phyloP scores from a whole-genome alignment of 2,888 invertebrate genomes.

The Glaucopsyche alexis region DNA sequence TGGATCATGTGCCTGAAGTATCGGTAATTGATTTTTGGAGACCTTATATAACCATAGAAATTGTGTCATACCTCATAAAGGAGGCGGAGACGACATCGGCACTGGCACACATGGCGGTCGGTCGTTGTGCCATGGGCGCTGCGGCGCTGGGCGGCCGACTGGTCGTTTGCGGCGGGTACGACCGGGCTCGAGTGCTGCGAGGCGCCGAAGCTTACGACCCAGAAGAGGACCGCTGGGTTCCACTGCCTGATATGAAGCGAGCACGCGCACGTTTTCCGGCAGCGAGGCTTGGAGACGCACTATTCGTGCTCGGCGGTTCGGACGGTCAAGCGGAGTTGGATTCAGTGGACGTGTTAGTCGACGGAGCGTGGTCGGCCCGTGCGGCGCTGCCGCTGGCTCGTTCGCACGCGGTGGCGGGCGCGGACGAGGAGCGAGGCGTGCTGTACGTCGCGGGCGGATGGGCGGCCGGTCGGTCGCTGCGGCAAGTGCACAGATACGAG shows the following conservation, averaged over 20 bases:
- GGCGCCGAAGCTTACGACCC: constrained; percentile 88
- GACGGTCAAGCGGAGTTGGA: constrained; percentile 91
- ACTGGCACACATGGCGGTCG: constrained; percentile 66
- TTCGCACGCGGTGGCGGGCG: constrained; percentile 87
- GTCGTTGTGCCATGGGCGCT: constrained; percentile 87
- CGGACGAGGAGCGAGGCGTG: constrained; percentile 77
- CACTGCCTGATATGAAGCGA: constrained; percentile 85
- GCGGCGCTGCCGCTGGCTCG: constrained; percentile 75
- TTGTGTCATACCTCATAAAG: constrained; percentile 11
- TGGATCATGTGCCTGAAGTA: no score
- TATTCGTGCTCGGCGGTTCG: constrained; percentile 91
- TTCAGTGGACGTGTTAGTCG: constrained; percentile 60
- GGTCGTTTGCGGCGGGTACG: constrained; percentile 90
- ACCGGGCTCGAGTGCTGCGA: constrained; percentile 89
- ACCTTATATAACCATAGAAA: background rate
- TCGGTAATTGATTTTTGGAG: no score
- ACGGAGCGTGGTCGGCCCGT: constrained; percentile 44
- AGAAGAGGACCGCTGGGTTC: constrained; percentile 83
- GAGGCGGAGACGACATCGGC: constrained; percentile 13
- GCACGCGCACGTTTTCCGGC: constrained; percentile 90
- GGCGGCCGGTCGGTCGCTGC: constrained; percentile 81
- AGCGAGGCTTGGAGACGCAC: constrained; percentile 80
- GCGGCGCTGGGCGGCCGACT: constrained; percentile 85
- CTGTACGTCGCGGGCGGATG: constrained; percentile 88
- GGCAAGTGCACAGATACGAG: constrained; percentile 86